phyloP scores from a whole-genome alignment of 2,797 vertebrate genomes.

The Sebastes kiyomatsui region DNA sequence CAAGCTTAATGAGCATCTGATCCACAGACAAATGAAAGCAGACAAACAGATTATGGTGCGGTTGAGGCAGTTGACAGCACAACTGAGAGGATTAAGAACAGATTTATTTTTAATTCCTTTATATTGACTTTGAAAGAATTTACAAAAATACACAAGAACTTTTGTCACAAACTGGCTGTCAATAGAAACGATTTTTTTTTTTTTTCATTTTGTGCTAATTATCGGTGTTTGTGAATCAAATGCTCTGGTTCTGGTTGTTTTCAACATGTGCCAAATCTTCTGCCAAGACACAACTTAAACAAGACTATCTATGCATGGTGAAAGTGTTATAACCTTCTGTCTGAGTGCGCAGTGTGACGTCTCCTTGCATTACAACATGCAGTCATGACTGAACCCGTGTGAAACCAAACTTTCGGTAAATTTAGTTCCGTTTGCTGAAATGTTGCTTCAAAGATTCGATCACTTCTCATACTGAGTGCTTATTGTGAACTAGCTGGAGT shows the following conservation, averaged over 20 bases:
- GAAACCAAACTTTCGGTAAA: background rate
- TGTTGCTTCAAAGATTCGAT: background rate
- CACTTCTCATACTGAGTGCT: background rate
- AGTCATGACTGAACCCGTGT: background rate
- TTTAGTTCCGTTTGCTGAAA: background rate
- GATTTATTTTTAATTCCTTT: background rate
- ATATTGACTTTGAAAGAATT: background rate
- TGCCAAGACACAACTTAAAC: constrained; percentile 7
- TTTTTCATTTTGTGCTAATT: background rate
- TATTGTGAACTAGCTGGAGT: background rate
- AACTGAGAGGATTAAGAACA: background rate
- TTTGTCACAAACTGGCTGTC: background rate
- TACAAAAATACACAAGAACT: background rate
- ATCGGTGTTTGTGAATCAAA: constrained; percentile 18
- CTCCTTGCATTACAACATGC: background rate
- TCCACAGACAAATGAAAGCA: background rate
- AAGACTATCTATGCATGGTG: constrained; percentile 54
- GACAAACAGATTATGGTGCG: background rate
- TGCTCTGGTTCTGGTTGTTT: background rate
- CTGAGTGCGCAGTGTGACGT: background rate
- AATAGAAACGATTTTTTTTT: too few species aligned
- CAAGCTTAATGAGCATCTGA: background rate
- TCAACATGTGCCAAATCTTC: constrained; percentile 43
- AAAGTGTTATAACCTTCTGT: background rate
- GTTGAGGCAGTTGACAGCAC: background rate